Base-by-base conservation (phyloP, 2,797 vertebrate genomes). In the Xenopus petersii region DNA sequence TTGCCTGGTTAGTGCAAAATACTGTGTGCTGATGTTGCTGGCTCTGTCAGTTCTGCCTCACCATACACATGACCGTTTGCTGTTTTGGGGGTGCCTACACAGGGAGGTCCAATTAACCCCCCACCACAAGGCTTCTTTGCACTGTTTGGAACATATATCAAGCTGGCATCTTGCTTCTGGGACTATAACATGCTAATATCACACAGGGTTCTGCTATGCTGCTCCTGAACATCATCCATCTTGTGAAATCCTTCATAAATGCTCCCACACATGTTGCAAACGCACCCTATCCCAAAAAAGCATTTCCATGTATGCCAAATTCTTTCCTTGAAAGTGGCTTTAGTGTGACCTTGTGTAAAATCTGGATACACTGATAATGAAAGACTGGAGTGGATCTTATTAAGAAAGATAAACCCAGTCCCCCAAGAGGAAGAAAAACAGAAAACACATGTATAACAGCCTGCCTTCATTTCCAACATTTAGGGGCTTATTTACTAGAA, bases 61-160 rank as follows among this genome's bases (percentile, higher is more conserved):
- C 66, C 54, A 70, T 67, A 74, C 67, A 42, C 71, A 71, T 61
- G 77, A 79, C 77, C 77, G 77, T 70, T 71, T 79, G 77, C 77
- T 79, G 77, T 74, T 71, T 58, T 70, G 67, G 71, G 67, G 61
- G 67, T 73, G 49, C 65, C 54, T 56, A 13, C 63, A 12, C 17
- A 70, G 54, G 66, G 76, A 64, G 54, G 66, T 42, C 5, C 66
- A 71, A 70, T 24, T 74, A 6, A 51, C 30, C 49, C 17, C 66
- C 76, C 75, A 51, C 65, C 68, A 24, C n/a, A 63, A 62, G 56
- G 60, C 71, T 51, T 36, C 2, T 74, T 79, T 79, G 71, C 76
- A 79, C 76, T 79, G 71, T 79, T 60, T 79, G 67, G 61, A 79
- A 70, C 71, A 79, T 71, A 79, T 74, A 79, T 70, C 67, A 74